Conservation (phyloP, 2,797 vertebrate genomes). For the Pogoniulus pusillus region DNA sequence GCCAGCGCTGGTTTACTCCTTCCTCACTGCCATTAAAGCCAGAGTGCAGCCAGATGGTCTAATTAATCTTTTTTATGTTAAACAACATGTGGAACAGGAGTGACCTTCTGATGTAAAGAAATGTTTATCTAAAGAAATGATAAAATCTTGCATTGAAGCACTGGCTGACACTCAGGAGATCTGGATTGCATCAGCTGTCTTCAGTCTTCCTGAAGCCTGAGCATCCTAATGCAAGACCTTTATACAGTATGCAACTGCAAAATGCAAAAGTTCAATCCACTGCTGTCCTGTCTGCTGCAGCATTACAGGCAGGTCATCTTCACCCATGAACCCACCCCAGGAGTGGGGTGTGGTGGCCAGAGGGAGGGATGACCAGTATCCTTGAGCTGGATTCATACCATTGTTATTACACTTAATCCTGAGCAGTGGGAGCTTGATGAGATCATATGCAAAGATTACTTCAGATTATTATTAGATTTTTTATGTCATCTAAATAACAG, state of each 20-base stretch:
- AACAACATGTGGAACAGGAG: not conserved
- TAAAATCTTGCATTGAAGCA: not conserved
- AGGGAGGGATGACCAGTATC: not conserved
- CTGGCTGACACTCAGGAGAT: not conserved
- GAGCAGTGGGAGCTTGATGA: not conserved
- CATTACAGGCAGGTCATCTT: not conserved
- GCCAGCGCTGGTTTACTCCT: not conserved
- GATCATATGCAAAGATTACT: slow-evolving; percentile 31
- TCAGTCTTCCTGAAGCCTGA: not conserved
- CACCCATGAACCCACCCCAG: not conserved
- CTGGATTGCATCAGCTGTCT: not conserved
- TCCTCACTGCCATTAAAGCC: not conserved
- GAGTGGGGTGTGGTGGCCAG: not conserved
- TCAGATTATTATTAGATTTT: slow-evolving; percentile 34
- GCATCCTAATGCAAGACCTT: not conserved
- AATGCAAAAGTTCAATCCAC: not conserved
- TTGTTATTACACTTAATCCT: not conserved
- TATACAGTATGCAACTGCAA: accelerated
- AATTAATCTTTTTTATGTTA: not conserved
- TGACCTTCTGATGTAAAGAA: not conserved
- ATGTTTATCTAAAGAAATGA: not conserved
- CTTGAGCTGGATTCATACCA: not conserved
- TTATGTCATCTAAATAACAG: slow-evolving; percentile 3
- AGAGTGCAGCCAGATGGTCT: not conserved
- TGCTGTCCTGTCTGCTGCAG: not conserved